Conservation (phyloP, 64 coral and sea anemone genomes). For the Dendrophyllia cribrosa region DNA sequence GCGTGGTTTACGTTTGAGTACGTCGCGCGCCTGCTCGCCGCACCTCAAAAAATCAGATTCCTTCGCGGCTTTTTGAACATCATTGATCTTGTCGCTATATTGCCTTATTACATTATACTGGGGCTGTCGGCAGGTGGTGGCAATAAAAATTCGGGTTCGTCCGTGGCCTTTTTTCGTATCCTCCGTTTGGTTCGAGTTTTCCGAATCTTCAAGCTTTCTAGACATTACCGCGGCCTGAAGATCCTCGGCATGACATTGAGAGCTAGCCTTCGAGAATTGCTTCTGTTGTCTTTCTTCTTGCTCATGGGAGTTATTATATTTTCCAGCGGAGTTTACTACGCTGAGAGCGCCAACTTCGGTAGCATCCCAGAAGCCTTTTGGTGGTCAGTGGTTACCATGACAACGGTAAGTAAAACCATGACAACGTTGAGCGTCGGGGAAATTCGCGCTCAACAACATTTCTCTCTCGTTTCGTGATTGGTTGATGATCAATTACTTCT, state of each 20-base stretch:
- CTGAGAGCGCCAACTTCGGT: slow-evolving; percentile 80
- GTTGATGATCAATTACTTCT: background rate
- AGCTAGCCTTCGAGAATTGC: slow-evolving; percentile 84
- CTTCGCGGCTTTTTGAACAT: slow-evolving; percentile 62
- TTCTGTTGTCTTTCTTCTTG: slow-evolving; percentile 78
- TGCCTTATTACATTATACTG: slow-evolving; percentile 74
- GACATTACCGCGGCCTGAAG: slow-evolving; percentile 92
- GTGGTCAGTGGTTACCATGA: slow-evolving; percentile 97
- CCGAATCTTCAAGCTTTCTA: slow-evolving; percentile 92
- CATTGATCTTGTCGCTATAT: slow-evolving; percentile 65
- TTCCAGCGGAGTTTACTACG: slow-evolving; percentile 89
- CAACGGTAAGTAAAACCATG: slow-evolving; percentile 81
- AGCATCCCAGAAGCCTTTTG: slow-evolving; percentile 96
- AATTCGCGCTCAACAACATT: background rate
- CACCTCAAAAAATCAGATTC: slow-evolving; percentile 60
- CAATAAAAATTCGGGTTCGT: background rate
- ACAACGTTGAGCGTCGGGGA: slow-evolving; percentile 34
- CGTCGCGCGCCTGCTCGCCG: slow-evolving; percentile 58
- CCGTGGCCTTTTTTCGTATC: slow-evolving; percentile 81
- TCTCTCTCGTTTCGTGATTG: background rate
- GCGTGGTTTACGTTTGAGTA: slow-evolving; percentile 72
- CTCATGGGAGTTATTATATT: slow-evolving; percentile 90
- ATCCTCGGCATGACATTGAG: slow-evolving; percentile 79
- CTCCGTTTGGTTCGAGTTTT: slow-evolving; percentile 90
- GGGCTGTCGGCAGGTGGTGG: slow-evolving; percentile 14